Evolutionary conservation across 2,888 invertebrate genomes (phyloP), one percentile per base, ranked within the genome.

Genomic region (Apamea crenata): DNA sequence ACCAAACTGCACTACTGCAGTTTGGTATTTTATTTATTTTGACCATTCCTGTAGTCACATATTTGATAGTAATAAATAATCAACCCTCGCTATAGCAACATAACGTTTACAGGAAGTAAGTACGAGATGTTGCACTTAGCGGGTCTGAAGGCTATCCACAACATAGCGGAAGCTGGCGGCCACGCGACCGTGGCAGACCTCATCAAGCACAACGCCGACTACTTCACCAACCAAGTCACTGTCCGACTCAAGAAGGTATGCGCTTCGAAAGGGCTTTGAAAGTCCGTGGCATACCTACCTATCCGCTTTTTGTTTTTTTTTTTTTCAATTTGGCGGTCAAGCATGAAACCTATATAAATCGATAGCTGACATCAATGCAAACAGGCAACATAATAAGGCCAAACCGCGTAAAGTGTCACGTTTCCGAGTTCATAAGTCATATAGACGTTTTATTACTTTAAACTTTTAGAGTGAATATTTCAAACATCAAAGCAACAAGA

Each of bases 221-320:
- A 98, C 92, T 97, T 98, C 91, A 97, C 98, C 0, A 97, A 97
- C 90, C 98, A 98, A 88, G 97, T 98, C 78, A 98, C 98, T 50
- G 93, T 97, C 0, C 97, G 97, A 89, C 95, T 98, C 2, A 98
- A 97, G 80, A 97, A 97, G 94, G 97, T 97, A 91, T 1, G 25
- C 44, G 1, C 59, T 47, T 18, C 12, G 18, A 18, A 18, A 69
- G 10, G 40, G 40, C 40, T 47, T 47, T 14, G 14, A 47, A 47
- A 4, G 14, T 14, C 14, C 47, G 47, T 47, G 14, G 47, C 14
- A 47, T 47, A 47, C 4, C 47, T 47, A 47, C 14, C 12, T 14
- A 14, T 47, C 47, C 47, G 3, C 14, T 14, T 14, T 47, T 47
- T n/a, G n/a, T n/a, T 47, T 40, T 7, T 40, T 40, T 40, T 40